Evolutionary conservation across 37 sponge, comb jelly and placozoan species (phyloP).

Genomic region (Oscarella lobularis): DNA sequence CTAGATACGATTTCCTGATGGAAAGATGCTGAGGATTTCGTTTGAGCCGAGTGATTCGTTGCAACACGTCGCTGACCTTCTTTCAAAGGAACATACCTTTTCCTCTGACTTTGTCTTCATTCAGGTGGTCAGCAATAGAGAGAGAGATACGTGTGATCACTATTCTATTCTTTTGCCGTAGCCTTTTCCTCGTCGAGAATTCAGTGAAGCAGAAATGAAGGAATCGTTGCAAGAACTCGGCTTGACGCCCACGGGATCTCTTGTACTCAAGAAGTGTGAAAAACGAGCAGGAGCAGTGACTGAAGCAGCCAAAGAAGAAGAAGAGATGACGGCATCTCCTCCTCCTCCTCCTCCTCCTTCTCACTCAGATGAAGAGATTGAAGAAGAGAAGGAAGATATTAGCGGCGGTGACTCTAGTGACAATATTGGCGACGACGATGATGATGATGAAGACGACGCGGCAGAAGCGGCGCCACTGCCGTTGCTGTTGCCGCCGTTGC

Average conservation of each 20-base stretch:
- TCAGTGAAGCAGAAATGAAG: background rate
- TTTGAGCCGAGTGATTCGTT: too few species aligned
- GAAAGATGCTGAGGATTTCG: too few species aligned
- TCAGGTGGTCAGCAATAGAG: background rate
- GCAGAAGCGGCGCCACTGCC: background rate
- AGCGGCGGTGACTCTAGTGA: background rate
- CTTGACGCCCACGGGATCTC: background rate
- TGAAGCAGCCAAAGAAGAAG: too few species aligned
- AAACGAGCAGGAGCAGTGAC: background rate
- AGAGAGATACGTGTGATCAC: background rate
- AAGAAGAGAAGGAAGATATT: background rate
- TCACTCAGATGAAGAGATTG: background rate
- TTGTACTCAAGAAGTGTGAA: background rate
- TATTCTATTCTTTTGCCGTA: background rate
- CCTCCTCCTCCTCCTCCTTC: background rate
- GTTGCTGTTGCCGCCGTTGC: too few species aligned
- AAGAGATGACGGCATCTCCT: background rate
- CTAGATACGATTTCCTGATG: too few species aligned
- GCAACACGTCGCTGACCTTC: too few species aligned
- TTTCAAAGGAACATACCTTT: background rate
- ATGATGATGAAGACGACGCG: background rate
- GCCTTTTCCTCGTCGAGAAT: background rate
- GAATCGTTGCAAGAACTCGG: background rate
- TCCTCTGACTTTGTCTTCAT: too few species aligned
- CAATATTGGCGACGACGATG: background rate